Evolutionary conservation across 2,888 invertebrate genomes (phyloP), one percentile per base, ranked within the genome.

Genomic region (Harpalus rufipes): DNA sequence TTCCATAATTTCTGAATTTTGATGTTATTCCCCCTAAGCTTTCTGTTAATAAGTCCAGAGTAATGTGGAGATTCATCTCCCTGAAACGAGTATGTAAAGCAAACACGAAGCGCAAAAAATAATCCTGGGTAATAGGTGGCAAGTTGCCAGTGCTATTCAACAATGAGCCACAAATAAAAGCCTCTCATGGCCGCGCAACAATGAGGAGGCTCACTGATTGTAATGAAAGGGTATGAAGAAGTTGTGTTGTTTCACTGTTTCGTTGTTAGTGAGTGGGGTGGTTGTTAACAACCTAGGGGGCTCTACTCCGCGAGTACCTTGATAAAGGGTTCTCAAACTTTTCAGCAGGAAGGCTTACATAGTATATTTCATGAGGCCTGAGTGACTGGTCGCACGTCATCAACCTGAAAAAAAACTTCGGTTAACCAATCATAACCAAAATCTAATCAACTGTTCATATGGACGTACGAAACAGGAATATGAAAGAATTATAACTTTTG

Each of bases 91-190:
- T 39, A 32, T 39, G 32, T 68, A 39, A 32, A 68, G 68, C 32
- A 63, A 21, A 68, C 68, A 68, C 32, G 68, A 51, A 74, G 32
- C 44, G 44, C 25, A 74, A 78, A 74, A 76, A 78, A 78, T 78
- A 78, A 78, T 78, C 78, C 78, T 58, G 18, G 16, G 58, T 78
- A 78, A 78, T 78, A 58, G 78, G 56, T 78, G 78, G 78, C 78
- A 78, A 78, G 78, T 78, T 78, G 78, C 78, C 78, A 78, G 58
- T 58, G 58, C 58, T 25, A 32, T 58, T 58, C 78, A 78, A 78
- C 78, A 78, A 78, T 78, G 58, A 78, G 58, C 78, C 78, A 58
- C 78, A 78, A 78, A 78, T 78, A 78, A 78, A 78, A 56, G 32
- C 78, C 58, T 76, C 76, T 76, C 76, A 51, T 32, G 76, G 76